Base-by-base conservation (phyloP, 2,797 vertebrate genomes). In the Lateolabrax maculatus region DNA sequence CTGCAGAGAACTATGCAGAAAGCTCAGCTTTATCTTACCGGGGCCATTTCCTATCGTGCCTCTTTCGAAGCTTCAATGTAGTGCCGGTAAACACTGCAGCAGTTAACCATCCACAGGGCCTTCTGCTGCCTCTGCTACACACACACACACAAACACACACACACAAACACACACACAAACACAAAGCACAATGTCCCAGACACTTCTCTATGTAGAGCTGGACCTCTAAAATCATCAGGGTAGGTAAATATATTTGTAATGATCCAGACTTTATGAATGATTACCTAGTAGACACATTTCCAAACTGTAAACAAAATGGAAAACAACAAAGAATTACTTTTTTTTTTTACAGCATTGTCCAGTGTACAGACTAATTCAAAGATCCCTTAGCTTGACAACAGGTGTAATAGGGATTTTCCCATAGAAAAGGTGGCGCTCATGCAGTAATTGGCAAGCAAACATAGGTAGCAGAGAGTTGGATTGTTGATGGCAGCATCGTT, bases 11-110 rank as follows among this genome's bases (percentile, higher is more conserved):
- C 71, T 87, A 85, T 71, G 84, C 83, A 91, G 85, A 88, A 89
- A 84, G 82, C 81, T 85, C 75, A 70, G 86, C 90, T 90, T 92
- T 91, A 91, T 93, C 89, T 87, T 75, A 84, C 66, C 84, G 87
- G 87, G 80, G 86, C 90, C 84, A 87, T 93, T 93, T 92, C 91
- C 90, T 91, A 92, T 87, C 85, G 31, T 69, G 77, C 61, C 80
- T 88, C 85, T 84, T 61, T 73, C 39, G 31, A 83, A 88, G 87
- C 84, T 71, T 86, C 61, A 34, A 72, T 72, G 79, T 76, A 56
- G 79, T 27, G 27, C 75, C 52, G 12, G 79, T 83, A 88, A 90
- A 91, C 85, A 88, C 75, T 79, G 86, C 85, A 52, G 82, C 84
- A 88, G 83, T 84, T 87, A 89, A 89, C 73, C 43, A 52, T 84